Percentiles rank a stretch among this genome's conserved stretches.
These are phyloP conservation scores for Cuniculus paca DNA, from an alignment of 2,797 vertebrate species.

Conservation along the genomic window DNA sequence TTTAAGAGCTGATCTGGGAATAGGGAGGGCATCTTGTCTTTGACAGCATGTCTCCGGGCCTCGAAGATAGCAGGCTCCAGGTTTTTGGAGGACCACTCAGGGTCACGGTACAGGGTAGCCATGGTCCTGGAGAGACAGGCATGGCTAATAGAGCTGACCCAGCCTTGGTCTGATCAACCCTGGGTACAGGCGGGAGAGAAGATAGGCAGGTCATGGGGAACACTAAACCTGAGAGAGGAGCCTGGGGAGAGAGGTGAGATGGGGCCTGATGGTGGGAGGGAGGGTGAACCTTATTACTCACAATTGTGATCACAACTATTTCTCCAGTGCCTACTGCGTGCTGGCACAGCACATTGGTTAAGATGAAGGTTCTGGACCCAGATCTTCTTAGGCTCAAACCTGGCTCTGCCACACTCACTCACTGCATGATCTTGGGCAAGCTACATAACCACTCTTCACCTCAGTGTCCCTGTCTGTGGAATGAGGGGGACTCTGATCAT, in stretches of 20 bases:
- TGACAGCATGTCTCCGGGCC: conserved; percentile 89
- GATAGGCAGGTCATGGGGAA: background rate
- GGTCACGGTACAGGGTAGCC: conserved; percentile 90
- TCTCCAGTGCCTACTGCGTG: background rate
- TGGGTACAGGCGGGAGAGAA: background rate
- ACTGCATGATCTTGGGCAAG: background rate
- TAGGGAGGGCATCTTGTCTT: conserved; percentile 87
- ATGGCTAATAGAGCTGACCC: background rate
- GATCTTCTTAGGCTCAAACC: conserved; percentile 20
- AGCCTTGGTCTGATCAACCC: background rate
- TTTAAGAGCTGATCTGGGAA: conserved; percentile 88
- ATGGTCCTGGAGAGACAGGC: conserved; percentile 89
- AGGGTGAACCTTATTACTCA: background rate
- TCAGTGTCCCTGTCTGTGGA: conserved; percentile 13
- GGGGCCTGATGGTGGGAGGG: background rate
- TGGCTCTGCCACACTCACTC: background rate
- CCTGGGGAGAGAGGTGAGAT: background rate
- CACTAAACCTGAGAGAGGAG: background rate
- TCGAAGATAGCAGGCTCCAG: conserved; percentile 85
- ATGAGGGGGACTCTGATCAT: background rate
- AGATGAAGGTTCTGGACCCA: background rate
- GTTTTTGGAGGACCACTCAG: conserved; percentile 91
- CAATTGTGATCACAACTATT: background rate
- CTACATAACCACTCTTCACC: background rate
- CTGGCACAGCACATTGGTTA: background rate